Evolutionary conservation across 2,888 invertebrate species (phyloP), one percentile per base, ranked within the genome.

Genomic region (Tolmerus cingulatus): DNA sequence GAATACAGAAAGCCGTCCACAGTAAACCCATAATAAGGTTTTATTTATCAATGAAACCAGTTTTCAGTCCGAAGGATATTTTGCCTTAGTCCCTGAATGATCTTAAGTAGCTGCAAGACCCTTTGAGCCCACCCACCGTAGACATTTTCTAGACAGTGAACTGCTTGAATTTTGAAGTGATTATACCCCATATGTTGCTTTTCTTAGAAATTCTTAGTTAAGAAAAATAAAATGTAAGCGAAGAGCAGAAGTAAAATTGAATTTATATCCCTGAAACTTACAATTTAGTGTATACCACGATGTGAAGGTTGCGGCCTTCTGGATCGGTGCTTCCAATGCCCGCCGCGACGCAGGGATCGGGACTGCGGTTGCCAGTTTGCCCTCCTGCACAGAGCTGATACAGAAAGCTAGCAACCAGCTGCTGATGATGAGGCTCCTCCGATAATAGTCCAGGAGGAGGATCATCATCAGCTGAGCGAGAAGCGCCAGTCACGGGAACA

Each of bases 291-390:
- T 91, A 91, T 93, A 93, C 94, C 94, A 91, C 93, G 94, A 93
- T 95, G 95, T 93, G 96, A 96, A 93, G 96, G 96, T 92, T 97
- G 97, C 95, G 97, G 97, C 93, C 94, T 96, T 90, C 96, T 97
- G 95, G 96, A 97, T 93, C 96, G 96, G 94, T 97, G 97, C 95
- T 97, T 97, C 95, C 96, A 96, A 94, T 96, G 96, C 93, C 96
- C 96, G 90, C 94, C 96, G 90, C 94, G 96, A 91, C 95, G 96
- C 92, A 94, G 94, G 90, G 95, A 95, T 90, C 95, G 97, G 92
- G 97, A 97, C 93, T 97, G 97, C 93, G 97, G 97, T 93, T 97
- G 97, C 94, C 97, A 97, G 93, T 97, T 97, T 94, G 97, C 97
- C 91, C 94, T 97, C 92, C 95, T 97, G 92, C 97, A 97, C 94